A percentile compares a stretch with the other conserved stretches of the same genome.
Conservation (phyloP, 1,140 invertebrate species). For the Scaptodrosophila lebanonensis region DNA sequence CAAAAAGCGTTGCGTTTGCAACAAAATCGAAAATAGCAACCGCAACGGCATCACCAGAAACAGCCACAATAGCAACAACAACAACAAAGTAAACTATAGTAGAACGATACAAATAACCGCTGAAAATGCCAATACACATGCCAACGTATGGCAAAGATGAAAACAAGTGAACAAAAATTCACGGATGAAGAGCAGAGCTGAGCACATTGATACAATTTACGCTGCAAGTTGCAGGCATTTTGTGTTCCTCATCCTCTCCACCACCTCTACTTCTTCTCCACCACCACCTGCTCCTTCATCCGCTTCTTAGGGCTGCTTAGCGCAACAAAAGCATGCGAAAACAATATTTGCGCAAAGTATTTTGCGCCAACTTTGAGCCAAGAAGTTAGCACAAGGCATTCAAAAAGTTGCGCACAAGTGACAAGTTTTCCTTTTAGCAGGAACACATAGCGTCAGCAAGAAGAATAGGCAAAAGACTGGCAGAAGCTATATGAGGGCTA, state of each 20-base stretch:
- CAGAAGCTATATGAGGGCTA: too few species aligned
- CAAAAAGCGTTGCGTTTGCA: conserved; percentile 50
- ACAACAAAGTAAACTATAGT: conserved; percentile 66
- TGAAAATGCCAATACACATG: conserved; percentile 72
- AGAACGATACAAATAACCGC: conserved; percentile 72
- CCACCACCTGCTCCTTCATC: too few species aligned
- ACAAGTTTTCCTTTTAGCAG: conserved; percentile 50
- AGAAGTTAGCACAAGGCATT: conserved; percentile 69
- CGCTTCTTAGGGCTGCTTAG: conserved; percentile 56
- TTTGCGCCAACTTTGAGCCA: conserved; percentile 68
- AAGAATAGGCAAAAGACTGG: too few species aligned
- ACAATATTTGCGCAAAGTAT: conserved; percentile 72
- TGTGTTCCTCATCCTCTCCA: neutral
- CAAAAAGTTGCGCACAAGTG: conserved; percentile 55
- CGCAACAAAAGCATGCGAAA: conserved; percentile 68
- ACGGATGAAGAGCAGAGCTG: conserved; percentile 13
- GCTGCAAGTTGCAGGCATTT: conserved; percentile 35
- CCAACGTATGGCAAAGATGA: conserved; percentile 63
- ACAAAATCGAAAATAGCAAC: conserved; percentile 55
- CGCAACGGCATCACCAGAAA: conserved; percentile 37
- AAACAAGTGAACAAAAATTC: conserved; percentile 21
- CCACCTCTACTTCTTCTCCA: too few species aligned
- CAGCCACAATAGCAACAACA: conserved; percentile 36
- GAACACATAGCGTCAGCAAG: too few species aligned
- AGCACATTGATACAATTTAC: conserved; percentile 62